Evolutionary conservation across 2,113 vertebrate species (phyloP), one percentile per base, ranked within the genome.

Genomic region (Ascaphus truei): DNA sequence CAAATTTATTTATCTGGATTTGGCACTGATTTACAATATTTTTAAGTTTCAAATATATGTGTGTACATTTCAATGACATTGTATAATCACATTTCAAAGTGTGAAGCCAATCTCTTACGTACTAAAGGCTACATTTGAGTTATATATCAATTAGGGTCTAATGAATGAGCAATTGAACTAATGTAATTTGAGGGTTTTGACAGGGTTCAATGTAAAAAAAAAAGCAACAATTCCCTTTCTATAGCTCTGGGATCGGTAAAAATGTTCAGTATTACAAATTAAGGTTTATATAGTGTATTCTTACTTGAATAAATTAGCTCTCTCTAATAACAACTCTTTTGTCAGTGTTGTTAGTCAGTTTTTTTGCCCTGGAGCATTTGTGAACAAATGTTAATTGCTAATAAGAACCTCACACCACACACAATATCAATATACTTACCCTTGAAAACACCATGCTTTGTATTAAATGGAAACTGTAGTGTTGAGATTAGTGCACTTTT

Each of bases 321-420:
- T 37, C 41, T 55, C 30, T 39, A 55, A 56, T 55, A 43, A 29
- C 34, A 55, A 10, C 5, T 55, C 55, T 65, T 64, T 53, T 55
- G 50, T 43, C 33, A 43, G 11, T 66, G 50, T 41, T 43, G 16
- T 36, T 43, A 36, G 63, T 23, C 50, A 26, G n/a, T n/a, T n/a
- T 16, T 56, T 31, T 51, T 30, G 36, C 63, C 50, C 63, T 22
- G 18, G 50, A 55, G 63, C 63, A 55, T 31, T 66, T 66, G 48
- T 65, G 50, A 41, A 55, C 63, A 66, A 66, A 66, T 66, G 16
- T 12, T 66, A 66, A 66, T 66, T 66, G 63, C 50, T 37, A 66
- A 66, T 66, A 66, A 66, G 53, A 66, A 30, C 51, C 33, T 55
- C 53, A 48, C 41, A 30, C 50, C 36, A 55, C 22, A 64, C 25